Evolutionary conservation across 2,797 vertebrate species (phyloP).

Genomic region (Coregonus ussuriensis): DNA sequence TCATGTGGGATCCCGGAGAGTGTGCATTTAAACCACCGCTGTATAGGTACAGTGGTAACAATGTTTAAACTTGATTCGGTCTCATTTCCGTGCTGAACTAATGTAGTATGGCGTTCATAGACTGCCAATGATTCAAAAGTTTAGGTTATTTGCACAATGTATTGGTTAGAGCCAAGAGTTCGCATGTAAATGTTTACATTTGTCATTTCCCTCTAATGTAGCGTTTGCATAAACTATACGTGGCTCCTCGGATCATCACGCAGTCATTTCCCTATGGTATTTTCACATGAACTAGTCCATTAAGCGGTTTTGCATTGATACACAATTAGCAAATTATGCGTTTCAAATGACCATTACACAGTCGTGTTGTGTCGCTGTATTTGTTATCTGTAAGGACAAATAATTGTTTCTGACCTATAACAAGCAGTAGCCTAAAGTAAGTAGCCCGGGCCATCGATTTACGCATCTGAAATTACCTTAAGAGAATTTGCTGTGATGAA

Average conservation of each 20-base stretch:
- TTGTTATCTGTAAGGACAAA: slow-evolving; percentile 6
- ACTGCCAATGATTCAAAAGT: not conserved
- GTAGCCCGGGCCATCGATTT: not conserved
- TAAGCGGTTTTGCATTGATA: slow-evolving; percentile 41
- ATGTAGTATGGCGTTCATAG: not conserved
- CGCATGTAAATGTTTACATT: not conserved
- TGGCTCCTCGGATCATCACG: slow-evolving; percentile 9
- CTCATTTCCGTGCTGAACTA: not conserved
- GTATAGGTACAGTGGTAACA: not conserved
- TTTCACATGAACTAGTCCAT: slow-evolving; percentile 31
- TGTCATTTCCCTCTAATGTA: not conserved
- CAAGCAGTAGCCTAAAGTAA: not conserved
- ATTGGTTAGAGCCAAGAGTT: not conserved
- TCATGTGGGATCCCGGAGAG: not conserved
- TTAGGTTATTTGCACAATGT: not conserved
- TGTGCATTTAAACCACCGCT: not conserved
- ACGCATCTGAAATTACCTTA: slow-evolving; percentile 30
- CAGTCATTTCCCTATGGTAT: slow-evolving; percentile 3
- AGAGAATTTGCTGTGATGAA: slow-evolving; percentile 29
- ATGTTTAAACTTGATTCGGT: not conserved
- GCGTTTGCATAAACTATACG: not conserved
- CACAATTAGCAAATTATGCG: slow-evolving; percentile 7
- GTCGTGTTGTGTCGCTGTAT: not conserved
- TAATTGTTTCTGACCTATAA: not conserved
- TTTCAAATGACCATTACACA: slow-evolving; percentile 9